Percentiles rank a stretch among this genome's conserved stretches.
Evolutionary conservation across 2,113 vertebrate species (phyloP).

Genomic region (Hippocampus comes): DNA sequence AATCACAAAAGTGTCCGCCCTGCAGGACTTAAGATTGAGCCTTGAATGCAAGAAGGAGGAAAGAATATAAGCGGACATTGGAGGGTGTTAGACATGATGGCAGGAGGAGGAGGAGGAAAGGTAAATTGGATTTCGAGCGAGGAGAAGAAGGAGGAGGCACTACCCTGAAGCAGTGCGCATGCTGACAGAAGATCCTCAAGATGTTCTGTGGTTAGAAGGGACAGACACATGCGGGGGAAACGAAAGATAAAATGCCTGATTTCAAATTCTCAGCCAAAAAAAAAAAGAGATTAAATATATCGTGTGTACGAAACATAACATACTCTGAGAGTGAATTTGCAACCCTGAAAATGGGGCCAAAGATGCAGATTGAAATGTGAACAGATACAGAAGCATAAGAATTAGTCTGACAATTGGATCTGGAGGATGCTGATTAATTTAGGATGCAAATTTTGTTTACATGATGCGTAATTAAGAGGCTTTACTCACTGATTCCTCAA

Average conservation of each 20-base stretch:
- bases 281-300: slow-evolving; percentile 3
- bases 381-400: slow-evolving; percentile 4
- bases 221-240: neutral
- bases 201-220: slow-evolving; percentile 16
- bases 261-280: slow-evolving; percentile 21
- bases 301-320: neutral
- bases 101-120: slow-evolving; percentile 5
- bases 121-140: slow-evolving; percentile 4
- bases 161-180: slow-evolving; percentile 19
- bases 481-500: slow-evolving; percentile 6
- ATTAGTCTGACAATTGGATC: slow-evolving; percentile 5
- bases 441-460: slow-evolving; percentile 7
- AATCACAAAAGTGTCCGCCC: slow-evolving; percentile 37
- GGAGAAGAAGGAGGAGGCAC: slow-evolving; percentile 6
- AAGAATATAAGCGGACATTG: slow-evolving; percentile 25
- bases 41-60: slow-evolving; percentile 21
- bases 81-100: slow-evolving; percentile 9
- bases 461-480: slow-evolving; percentile 1
- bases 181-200: slow-evolving; percentile 28
- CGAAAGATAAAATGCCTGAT: slow-evolving; percentile 20
- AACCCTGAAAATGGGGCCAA: slow-evolving; percentile 15
- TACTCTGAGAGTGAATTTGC: neutral
- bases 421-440: neutral
- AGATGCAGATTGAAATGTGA: slow-evolving; percentile 21
- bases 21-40: slow-evolving; percentile 29